Evolutionary conservation across 1,140 invertebrate species (phyloP).

Genomic region (Rhynchophorus ferrugineus): DNA sequence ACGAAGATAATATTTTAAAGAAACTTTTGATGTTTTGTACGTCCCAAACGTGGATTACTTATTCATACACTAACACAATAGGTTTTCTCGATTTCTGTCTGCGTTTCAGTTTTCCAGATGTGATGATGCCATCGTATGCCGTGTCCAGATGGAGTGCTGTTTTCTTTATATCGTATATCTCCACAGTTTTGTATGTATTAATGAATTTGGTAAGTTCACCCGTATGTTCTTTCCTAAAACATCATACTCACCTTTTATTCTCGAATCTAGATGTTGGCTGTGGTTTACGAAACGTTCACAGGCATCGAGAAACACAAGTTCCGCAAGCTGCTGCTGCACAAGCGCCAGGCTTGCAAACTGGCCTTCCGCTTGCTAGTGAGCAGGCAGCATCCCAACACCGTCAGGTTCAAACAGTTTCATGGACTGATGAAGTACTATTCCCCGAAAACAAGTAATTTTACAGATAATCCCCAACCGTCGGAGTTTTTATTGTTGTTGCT

Average conservation of each 20-base stretch:
- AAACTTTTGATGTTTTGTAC: too few relatives aligned
- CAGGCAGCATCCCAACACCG: slow-evolving; percentile 56
- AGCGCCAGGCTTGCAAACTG: slow-evolving; percentile 72
- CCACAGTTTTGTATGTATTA: slow-evolving; percentile 71
- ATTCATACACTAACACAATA: too few relatives aligned
- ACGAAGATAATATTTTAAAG: too few relatives aligned
- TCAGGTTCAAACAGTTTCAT: slow-evolving; percentile 71
- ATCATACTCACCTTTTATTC: too few relatives aligned
- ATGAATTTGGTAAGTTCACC: slow-evolving; percentile 74
- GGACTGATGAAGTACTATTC: slow-evolving; percentile 74
- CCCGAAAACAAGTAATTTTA: slow-evolving; percentile 68
- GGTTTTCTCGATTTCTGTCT: too few relatives aligned
- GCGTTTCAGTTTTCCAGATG: slow-evolving; percentile 78
- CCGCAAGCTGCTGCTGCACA: slow-evolving; percentile 75
- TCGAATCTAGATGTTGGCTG: slow-evolving; percentile 77
- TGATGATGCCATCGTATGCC: slow-evolving; percentile 88
- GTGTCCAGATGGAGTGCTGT: slow-evolving; percentile 72
- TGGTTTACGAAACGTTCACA: slow-evolving; percentile 87
- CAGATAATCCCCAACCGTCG: too few relatives aligned
- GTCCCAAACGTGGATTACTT: too few relatives aligned
- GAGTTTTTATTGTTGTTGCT: too few relatives aligned
- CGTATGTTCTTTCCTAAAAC: slow-evolving; percentile 1
- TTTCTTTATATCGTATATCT: slow-evolving; percentile 82
- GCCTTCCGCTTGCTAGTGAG: slow-evolving; percentile 74
- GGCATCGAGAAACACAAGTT: slow-evolving; percentile 83